A percentile compares a stretch with the other conserved stretches of the same genome.
These are phyloP conservation scores for Andricus grossulariae DNA, from an alignment of 1,140 invertebrate genomes.

Conservation along the genomic window DNA sequence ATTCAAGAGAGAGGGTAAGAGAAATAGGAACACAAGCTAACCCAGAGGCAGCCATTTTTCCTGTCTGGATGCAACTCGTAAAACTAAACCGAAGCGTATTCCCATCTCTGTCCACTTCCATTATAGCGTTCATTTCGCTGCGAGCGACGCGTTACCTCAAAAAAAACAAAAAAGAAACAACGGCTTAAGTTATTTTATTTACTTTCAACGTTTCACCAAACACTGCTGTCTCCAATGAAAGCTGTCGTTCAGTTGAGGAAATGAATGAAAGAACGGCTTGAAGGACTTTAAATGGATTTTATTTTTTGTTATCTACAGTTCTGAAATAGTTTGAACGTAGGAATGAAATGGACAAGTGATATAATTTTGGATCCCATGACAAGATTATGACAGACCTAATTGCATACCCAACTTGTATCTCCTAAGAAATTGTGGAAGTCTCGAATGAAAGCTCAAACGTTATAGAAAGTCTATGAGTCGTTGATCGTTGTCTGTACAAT, in stretches of 20 bases:
- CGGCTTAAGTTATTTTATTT: conserved; percentile 11
- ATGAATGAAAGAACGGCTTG: no score
- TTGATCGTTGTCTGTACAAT: conserved; percentile 1
- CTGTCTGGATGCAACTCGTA: conserved; percentile 51
- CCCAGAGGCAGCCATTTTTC: conserved; percentile 44
- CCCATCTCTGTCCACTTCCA: conserved; percentile 44
- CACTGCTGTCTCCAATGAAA: no score
- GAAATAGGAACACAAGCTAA: conserved; percentile 39
- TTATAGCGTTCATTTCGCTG: conserved; percentile 50
- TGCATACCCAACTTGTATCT: no score
- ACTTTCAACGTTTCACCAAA: neutral
- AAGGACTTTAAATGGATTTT: no score
- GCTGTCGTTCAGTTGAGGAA: no score
- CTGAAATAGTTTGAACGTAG: no score
- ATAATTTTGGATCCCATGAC: no score
- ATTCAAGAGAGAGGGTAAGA: conserved; percentile 37
- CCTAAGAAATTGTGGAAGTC: neutral
- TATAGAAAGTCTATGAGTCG: neutral
- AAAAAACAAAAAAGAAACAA: conserved; percentile 35
- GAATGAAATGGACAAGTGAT: no score
- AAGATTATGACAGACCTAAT: no score
- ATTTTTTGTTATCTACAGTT: no score
- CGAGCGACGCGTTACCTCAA: conserved; percentile 48
- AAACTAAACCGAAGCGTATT: conserved; percentile 47
- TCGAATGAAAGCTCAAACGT: neutral